A percentile compares a stretch with the other conserved stretches of the same genome.
phyloP scores from a whole-genome alignment of 1,140 invertebrate species.

The Drosophila pseudoobscura region DNA sequence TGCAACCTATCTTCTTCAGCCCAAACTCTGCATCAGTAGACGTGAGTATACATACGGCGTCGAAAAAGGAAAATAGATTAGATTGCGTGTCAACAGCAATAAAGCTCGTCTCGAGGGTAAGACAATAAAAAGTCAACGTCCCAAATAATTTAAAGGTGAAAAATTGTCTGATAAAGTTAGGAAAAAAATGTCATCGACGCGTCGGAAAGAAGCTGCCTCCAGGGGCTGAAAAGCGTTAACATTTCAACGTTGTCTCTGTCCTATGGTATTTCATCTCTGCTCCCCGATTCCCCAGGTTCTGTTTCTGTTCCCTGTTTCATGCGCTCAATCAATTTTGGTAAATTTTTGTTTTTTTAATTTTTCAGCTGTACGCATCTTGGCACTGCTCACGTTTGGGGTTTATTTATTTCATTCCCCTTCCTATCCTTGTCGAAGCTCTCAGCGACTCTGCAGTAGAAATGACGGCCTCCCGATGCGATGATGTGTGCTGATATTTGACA shows the following conservation, averaged over 20 bases:
- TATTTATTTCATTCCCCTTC: constrained; percentile 57
- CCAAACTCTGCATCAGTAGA: constrained; percentile 3
- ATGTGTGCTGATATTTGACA: constrained; percentile 73
- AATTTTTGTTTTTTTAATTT: constrained; percentile 43
- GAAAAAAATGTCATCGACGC: constrained; percentile 5
- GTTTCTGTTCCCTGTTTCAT: constrained; percentile 15
- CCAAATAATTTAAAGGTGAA: constrained; percentile 66
- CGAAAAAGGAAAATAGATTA: constrained; percentile 46
- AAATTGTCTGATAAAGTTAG: constrained; percentile 56
- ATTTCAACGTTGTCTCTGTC: constrained; percentile 45
- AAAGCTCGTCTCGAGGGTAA: constrained; percentile 22
- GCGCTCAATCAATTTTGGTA: constrained; percentile 73
- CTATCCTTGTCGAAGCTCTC: constrained; percentile 35
- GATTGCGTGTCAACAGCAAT: constrained; percentile 47
- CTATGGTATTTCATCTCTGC: background rate
- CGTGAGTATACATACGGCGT: constrained; percentile 17
- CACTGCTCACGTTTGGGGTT: constrained; percentile 50
- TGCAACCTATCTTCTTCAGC: background rate
- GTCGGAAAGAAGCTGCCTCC: constrained; percentile 3
- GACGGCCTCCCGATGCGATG: constrained; percentile 44
- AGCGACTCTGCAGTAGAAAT: constrained; percentile 4
- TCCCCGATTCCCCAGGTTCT: background rate
- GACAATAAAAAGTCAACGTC: constrained; percentile 42
- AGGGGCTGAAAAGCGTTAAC: constrained; percentile 50
- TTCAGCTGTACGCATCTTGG: constrained; percentile 17